phyloP scores from a whole-genome alignment of 2,113 vertebrate genomes.

The Propithecus coquereli region DNA sequence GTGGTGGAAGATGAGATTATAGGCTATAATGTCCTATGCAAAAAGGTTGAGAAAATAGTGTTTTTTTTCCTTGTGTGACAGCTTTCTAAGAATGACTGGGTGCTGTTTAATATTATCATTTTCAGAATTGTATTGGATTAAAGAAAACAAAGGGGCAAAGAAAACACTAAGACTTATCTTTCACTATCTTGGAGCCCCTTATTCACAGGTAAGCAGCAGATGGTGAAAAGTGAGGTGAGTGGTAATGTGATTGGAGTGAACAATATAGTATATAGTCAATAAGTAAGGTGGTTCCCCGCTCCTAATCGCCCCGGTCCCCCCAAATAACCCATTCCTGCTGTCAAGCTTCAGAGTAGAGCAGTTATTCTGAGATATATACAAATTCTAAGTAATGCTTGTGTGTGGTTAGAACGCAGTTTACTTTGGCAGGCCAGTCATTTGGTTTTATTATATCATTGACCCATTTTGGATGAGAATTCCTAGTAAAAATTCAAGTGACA shows the following conservation, averaged over 20 bases:
- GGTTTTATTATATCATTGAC: background rate
- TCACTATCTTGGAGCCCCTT: background rate
- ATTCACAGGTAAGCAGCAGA: background rate
- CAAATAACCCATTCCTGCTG: background rate
- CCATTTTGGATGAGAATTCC: constrained; percentile 27
- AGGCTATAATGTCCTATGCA: background rate
- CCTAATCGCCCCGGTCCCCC: no score
- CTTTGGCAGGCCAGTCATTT: background rate
- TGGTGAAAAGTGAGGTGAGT: background rate
- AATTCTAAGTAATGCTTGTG: background rate
- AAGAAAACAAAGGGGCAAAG: background rate
- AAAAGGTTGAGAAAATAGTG: background rate
- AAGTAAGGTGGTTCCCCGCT: background rate
- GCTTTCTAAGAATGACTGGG: background rate
- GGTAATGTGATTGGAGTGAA: background rate
- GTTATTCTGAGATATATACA: background rate
- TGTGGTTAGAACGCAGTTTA: constrained; percentile 13
- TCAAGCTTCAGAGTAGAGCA: background rate
- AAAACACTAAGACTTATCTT: background rate
- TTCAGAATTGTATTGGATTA: background rate
- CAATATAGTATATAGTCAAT: background rate
- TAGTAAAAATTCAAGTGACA: background rate
- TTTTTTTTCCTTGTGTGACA: background rate
- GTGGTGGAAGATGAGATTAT: constrained; percentile 22
- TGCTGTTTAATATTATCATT: background rate